Conservation (phyloP, 2,113 vertebrate genomes). For the Paratilapia polleni region DNA sequence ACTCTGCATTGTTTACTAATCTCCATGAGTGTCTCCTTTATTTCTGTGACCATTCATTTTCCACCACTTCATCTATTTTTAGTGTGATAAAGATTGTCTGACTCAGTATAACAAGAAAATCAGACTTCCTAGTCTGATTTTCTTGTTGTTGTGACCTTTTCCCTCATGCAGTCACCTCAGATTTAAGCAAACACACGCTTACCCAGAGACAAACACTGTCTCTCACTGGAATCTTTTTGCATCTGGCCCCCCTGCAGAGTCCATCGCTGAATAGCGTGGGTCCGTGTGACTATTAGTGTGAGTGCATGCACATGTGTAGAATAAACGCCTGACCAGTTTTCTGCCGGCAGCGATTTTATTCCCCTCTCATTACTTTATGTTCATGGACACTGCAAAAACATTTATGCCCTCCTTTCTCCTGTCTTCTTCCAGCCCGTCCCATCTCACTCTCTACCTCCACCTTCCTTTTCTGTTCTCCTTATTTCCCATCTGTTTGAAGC, state of each 20-base stretch:
- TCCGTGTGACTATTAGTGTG: constrained; percentile 43
- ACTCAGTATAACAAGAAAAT: no score
- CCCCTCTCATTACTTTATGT: constrained; percentile 74
- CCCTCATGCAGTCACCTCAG: constrained; percentile 21
- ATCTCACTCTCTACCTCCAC: not conserved
- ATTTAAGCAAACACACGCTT: not conserved
- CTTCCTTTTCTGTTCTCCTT: constrained; percentile 39
- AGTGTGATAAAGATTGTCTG: not conserved
- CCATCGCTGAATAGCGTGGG: constrained; percentile 21
- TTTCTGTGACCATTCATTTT: not conserved
- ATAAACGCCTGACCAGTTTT: constrained; percentile 64
- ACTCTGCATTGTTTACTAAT: not conserved
- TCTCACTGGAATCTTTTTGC: constrained; percentile 25
- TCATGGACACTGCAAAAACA: constrained; percentile 67
- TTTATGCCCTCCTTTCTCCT: constrained; percentile 60
- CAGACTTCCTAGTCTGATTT: constrained; percentile 22
- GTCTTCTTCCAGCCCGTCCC: not conserved
- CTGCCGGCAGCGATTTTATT: constrained; percentile 63
- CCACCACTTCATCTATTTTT: not conserved
- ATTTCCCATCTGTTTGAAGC: constrained; percentile 47
- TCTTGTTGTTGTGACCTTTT: constrained; percentile 50
- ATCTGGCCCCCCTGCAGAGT: constrained; percentile 55
- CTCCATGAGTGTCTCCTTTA: not conserved
- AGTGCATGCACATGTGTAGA: constrained; percentile 8
- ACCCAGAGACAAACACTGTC: constrained; percentile 5